Conservation (phyloP, 2,888 invertebrate genomes). For the Polia nebulosa region DNA sequence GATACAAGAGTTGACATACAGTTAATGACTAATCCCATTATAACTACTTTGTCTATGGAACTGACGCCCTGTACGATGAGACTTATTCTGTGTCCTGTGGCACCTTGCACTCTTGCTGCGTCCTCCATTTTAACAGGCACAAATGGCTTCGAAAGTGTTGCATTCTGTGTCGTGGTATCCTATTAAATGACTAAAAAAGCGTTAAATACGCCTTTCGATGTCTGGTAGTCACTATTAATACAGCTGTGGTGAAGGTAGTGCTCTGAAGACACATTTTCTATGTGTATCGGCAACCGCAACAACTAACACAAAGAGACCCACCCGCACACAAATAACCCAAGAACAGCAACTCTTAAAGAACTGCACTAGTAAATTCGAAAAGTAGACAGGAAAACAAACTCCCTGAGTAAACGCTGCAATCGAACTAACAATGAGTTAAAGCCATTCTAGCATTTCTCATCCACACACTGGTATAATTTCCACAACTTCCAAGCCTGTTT, state of each 20-base stretch:
- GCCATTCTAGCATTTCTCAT: conserved; percentile 92
- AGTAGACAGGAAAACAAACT: conserved; percentile 92
- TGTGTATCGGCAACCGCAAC: conserved; percentile 93
- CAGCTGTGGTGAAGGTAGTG: conserved; percentile 94
- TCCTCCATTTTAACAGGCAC: conserved; percentile 92
- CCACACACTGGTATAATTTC: conserved; percentile 80
- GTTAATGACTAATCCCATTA: conserved; percentile 90
- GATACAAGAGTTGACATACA: conserved; percentile 92
- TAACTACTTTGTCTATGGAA: conserved; percentile 90
- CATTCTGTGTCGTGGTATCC: conserved; percentile 92
- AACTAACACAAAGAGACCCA: conserved; percentile 91
- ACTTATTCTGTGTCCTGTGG: conserved; percentile 92
- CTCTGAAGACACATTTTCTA: conserved; percentile 92
- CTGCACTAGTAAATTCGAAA: conserved; percentile 92
- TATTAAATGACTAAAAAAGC: conserved; percentile 91
- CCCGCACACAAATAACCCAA: conserved; percentile 92
- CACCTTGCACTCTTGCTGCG: conserved; percentile 92
- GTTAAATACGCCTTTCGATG: conserved; percentile 86
- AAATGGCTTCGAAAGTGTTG: conserved; percentile 92
- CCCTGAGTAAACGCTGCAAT: conserved; percentile 92
- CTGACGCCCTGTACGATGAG: conserved; percentile 91
- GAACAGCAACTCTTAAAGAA: conserved; percentile 88
- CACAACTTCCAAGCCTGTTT: conserved; percentile 79
- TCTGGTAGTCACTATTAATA: conserved; percentile 94
- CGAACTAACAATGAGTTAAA: conserved; percentile 90